Base-by-base conservation (phyloP, 2,797 vertebrate species). In the Amphiprion clarkii region DNA sequence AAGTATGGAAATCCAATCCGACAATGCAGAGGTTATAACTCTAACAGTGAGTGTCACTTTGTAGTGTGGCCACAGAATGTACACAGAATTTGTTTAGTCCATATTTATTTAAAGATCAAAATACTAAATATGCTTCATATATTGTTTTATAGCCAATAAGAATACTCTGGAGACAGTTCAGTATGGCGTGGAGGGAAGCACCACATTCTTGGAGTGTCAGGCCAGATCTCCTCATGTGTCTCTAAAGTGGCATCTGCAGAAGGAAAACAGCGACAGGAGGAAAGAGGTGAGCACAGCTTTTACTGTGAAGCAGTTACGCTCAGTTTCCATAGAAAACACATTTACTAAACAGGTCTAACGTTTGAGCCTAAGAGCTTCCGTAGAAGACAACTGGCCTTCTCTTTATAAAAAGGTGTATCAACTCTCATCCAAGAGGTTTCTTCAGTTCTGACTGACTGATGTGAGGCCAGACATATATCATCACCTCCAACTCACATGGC, bases 1-100 rank as follows among this genome's bases (percentile, higher is more conserved):
- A 96, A 98, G 63, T 99, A 99, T 0, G 98, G 98, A 52, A 99
- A 99, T 92, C 98, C 98, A 19, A 99, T 98, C 79, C 95, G 98
- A 44, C 98, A 99, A 76, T 99, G 98, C 91, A 95, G 98, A 10
- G 98, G 98, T 40, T 99, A 98, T 85, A 99, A 99, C 89, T 98
- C 98, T 53, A 99, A 98, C 0, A 95, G 98, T 99, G 85, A 94
- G 94, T 81, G 48, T 71, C 13, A 0, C 6, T 51, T 48, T 75
- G 29, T 16, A 64, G 33, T 3, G 56, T 36, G 31, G 44, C 27
- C 19, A 31, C 5, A 46, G 29, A n/a, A 3, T 4, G 31, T 13
- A 59, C 46, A 48, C 7, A 51, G 23, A 58, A 14, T 42, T 42
- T 59, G 51, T 44, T 31, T 16, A 49, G 19, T 52, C 17, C 1